A percentile compares a stretch with the other conserved stretches of the same genome.
Evolutionary conservation across 2,797 vertebrate genomes (phyloP).

Genomic region (Protonibea diacanthus): DNA sequence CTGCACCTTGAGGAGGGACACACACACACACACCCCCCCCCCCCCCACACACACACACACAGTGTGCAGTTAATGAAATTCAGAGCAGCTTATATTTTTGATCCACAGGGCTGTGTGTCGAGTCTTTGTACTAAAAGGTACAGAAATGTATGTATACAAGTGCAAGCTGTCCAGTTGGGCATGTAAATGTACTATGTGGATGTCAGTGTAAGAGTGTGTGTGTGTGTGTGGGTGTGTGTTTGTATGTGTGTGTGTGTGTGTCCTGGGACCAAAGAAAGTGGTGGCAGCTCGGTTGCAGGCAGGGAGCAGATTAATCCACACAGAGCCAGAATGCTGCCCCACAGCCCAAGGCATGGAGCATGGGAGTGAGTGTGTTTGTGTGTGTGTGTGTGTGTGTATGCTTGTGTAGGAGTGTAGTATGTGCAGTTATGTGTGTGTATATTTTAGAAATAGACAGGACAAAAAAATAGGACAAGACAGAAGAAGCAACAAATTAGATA

Average conservation of each 20-base stretch:
- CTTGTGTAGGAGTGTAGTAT: slow-evolving; percentile 1
- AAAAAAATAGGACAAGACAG: slow-evolving; percentile 63
- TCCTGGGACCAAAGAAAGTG: slow-evolving; percentile 80
- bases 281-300: slow-evolving; percentile 88
- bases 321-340: slow-evolving; percentile 87
- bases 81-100: slow-evolving; percentile 50
- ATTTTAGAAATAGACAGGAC: slow-evolving; percentile 44
- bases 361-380: slow-evolving; percentile 47
- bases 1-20: slow-evolving; percentile 61
- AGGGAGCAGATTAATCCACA: slow-evolving; percentile 89
- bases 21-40: slow-evolving; percentile 41
- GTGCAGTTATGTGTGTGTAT: slow-evolving; percentile 43
- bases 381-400: slow-evolving; percentile 31
- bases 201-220: slow-evolving; percentile 25
- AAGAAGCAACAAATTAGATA: slow-evolving; percentile 41
- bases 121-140: slow-evolving; percentile 44
- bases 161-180: slow-evolving; percentile 41
- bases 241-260: slow-evolving; percentile 56
- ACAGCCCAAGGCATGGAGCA: slow-evolving; percentile 80
- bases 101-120: slow-evolving; percentile 28
- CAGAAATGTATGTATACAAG: slow-evolving; percentile 55
- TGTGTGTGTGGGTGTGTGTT: slow-evolving; percentile 44
- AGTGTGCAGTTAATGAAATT: slow-evolving; percentile 60
- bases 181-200: slow-evolving; percentile 46
- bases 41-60: slow-evolving; percentile 13